phyloP scores from a whole-genome alignment of 2,888 invertebrate genomes.

The Hypomecis punctinalis region DNA sequence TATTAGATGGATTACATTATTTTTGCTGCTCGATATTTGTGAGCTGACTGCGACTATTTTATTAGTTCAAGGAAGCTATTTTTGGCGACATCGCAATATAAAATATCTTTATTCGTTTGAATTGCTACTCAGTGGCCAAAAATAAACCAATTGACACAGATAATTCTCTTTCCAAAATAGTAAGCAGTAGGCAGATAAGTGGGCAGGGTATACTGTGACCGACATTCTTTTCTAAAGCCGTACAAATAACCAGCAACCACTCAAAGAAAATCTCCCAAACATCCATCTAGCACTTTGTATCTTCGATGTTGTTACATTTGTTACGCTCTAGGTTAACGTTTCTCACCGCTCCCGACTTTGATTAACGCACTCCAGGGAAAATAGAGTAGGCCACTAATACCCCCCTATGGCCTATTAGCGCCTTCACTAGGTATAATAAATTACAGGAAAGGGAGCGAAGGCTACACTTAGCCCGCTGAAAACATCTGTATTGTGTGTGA shows the following conservation, averaged over 20 bases:
- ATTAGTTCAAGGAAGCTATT: too few species aligned
- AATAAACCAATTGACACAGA: too few species aligned
- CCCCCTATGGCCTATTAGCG: constrained; percentile 45
- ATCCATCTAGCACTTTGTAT: constrained; percentile 27
- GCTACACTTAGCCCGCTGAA: constrained; percentile 40
- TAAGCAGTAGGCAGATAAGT: too few species aligned
- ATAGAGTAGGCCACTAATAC: constrained; percentile 46
- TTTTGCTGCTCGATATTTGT: too few species aligned
- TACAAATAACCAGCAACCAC: constrained; percentile 5
- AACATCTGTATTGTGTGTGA: constrained; percentile 41
- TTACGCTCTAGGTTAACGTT: constrained; percentile 41
- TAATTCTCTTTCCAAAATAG: too few species aligned
- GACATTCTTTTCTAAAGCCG: constrained; percentile 3
- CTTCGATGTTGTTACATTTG: constrained; percentile 37
- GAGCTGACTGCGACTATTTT: too few species aligned
- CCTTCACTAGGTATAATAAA: constrained; percentile 43
- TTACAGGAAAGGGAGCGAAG: constrained; percentile 39
- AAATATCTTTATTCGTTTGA: too few species aligned
- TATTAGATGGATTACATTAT: too few species aligned
- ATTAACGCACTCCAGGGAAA: constrained; percentile 41
- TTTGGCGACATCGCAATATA: too few species aligned
- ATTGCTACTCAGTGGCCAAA: too few species aligned
- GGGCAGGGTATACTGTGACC: background rate
- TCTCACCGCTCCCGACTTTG: constrained; percentile 42
- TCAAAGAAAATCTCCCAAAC: constrained; percentile 16